phyloP scores from a whole-genome alignment of 2,113 vertebrate genomes.

The Chaetodon auriga region DNA sequence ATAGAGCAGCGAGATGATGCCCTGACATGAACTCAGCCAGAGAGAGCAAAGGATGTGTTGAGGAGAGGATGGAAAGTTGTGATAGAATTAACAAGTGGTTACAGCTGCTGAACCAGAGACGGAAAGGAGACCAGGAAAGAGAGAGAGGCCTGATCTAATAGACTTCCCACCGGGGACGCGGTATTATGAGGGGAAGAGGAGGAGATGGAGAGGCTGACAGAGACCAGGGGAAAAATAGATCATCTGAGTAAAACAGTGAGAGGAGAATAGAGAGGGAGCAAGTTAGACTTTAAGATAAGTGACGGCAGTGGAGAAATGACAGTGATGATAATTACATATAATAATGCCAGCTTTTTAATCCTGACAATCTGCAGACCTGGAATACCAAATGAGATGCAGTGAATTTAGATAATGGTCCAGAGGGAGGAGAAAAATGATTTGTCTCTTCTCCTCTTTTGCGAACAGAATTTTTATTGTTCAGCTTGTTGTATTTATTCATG shows the following conservation, averaged over 20 bases:
- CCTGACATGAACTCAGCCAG: slow-evolving; percentile 12
- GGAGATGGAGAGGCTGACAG: slow-evolving; percentile 24
- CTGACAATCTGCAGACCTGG: background rate
- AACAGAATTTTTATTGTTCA: background rate
- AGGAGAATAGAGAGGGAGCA: background rate
- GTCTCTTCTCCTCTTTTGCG: background rate
- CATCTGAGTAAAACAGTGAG: slow-evolving; percentile 28
- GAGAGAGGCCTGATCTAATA: slow-evolving; percentile 48
- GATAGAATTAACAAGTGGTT: slow-evolving; percentile 55
- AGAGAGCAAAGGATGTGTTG: slow-evolving; percentile 15
- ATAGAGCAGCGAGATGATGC: background rate
- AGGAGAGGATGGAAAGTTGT: slow-evolving; percentile 15
- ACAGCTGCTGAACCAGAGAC: slow-evolving; percentile 15
- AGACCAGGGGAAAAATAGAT: slow-evolving; percentile 8
- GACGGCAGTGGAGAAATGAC: slow-evolving; percentile 28
- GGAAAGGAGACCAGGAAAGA: slow-evolving; percentile 35
- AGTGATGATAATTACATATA: slow-evolving; percentile 44
- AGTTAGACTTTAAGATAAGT: slow-evolving; percentile 17
- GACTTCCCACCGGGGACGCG: slow-evolving; percentile 19
- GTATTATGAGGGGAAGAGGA: slow-evolving; percentile 37
- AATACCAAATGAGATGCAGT: slow-evolving; percentile 32
- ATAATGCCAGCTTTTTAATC: slow-evolving; percentile 39
- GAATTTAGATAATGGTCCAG: slow-evolving; percentile 3
- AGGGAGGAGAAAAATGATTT: background rate
- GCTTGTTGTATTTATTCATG: background rate